phyloP scores from a whole-genome alignment of 2,113 vertebrate species.

The Dasypus novemcinctus region DNA sequence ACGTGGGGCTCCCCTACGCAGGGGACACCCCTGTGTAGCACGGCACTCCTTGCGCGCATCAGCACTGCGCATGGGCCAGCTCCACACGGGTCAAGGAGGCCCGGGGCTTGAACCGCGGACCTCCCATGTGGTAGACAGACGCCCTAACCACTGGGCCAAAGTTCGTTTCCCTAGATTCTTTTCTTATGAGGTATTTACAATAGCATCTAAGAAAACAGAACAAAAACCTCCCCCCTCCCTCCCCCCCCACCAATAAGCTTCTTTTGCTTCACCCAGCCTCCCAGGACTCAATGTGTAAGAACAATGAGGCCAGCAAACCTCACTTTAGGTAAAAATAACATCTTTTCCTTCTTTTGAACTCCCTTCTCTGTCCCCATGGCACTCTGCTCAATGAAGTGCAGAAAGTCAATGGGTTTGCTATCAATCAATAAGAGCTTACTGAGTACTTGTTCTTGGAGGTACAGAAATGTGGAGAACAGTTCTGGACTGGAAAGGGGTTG shows the following conservation, averaged over 20 bases:
- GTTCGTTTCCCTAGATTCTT: background rate
- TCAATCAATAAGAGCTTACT: background rate
- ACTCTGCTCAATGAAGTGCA: background rate
- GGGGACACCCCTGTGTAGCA: too few species aligned
- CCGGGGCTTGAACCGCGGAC: too few species aligned
- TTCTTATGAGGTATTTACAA: background rate
- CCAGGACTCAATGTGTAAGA: background rate
- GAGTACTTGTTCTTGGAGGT: background rate
- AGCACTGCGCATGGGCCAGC: too few species aligned
- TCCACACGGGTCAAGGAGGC: too few species aligned
- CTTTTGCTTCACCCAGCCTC: background rate
- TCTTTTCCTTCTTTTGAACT: background rate
- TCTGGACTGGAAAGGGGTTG: accelerated
- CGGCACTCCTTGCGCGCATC: too few species aligned
- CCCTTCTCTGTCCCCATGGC: background rate
- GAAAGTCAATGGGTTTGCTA: too few species aligned
- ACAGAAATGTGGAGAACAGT: background rate
- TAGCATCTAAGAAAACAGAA: background rate
- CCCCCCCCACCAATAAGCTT: background rate
- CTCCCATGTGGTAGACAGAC: too few species aligned
- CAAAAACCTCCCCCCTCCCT: background rate
- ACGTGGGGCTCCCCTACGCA: too few species aligned
- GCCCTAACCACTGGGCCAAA: too few species aligned
- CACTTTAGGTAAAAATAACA: background rate
- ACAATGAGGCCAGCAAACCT: background rate